Base-by-base conservation (phyloP, 2,113 vertebrate species). In the Crypturellus undulatus region DNA sequence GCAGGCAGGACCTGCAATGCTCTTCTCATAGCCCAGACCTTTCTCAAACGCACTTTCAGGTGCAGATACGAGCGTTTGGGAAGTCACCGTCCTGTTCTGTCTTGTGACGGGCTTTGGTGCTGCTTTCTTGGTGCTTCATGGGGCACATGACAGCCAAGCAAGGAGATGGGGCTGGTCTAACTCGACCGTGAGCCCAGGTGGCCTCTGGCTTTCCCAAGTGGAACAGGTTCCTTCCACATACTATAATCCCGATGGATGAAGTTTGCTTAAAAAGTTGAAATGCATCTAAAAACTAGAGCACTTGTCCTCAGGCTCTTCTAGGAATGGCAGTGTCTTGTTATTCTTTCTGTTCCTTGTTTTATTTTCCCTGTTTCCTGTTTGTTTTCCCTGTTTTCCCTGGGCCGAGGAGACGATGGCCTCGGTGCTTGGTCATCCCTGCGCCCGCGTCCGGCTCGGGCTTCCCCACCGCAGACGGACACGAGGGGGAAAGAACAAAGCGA, bases 161-260 rank as follows among this genome's bases (percentile, higher is more conserved):
- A 47, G 86, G 75, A 85, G 32, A 67, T 81, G 19, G 19, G 32
- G 71, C 84, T 86, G 84, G 90, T 88, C 79, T 43, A 59, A 86
- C 36, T 2, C 42, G 88, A 52, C 71, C 49, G 36, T 1, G 8
- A 70, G 59, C 32, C 9, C 26, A 42, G 4, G 7, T 89, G 92
- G 88, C 94, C 93, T 89, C 91, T 96, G 95, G 88, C 88, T 94
- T 95, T 83, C 90, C 95, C 95, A 91, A 93, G 93, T 0, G 4
- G 77, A 91, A 90, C 94, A 94, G 60, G 93, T 93, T 94, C 68
- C 83, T 89, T 95, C 70, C 49, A 67, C 43, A 18, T 60, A 28
- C 72, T 91, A 54, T 83, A 93, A 93, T 89, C 93, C 70, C 87
- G 89, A 52, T 59, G 84, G 86, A 89, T 71, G 87, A 70, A 89